Conservation (phyloP, 2,113 vertebrate genomes). For the Pristiophorus japonicus region DNA sequence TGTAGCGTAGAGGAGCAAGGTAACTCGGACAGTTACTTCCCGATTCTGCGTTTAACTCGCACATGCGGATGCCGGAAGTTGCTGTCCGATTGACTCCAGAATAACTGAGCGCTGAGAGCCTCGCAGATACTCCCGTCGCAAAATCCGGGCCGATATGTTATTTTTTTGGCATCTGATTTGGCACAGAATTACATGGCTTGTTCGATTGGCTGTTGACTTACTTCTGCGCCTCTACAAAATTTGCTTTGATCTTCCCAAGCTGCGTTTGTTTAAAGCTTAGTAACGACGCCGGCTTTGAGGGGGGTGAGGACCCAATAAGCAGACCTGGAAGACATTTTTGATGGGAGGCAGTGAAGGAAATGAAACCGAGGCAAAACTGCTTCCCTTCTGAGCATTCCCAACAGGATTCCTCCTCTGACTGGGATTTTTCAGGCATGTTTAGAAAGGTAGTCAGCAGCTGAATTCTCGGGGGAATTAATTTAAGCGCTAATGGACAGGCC, state of each 20-base stretch:
- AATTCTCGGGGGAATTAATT: not conserved
- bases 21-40: not conserved
- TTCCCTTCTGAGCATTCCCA: not conserved
- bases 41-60: too few relatives aligned
- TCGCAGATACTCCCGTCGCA: not conserved
- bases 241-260: not conserved
- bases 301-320: not conserved
- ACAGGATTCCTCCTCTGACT: not conserved
- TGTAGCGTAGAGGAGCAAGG: not conserved
- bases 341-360: not conserved
- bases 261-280: not conserved
- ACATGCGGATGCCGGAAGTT: not conserved
- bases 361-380: not conserved
- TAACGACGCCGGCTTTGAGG: not conserved
- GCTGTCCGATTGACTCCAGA: not conserved
- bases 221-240: not conserved
- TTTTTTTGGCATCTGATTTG: not conserved
- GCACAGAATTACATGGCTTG: not conserved
- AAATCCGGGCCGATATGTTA: not conserved
- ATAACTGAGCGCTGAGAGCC: not conserved
- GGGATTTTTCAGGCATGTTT: not conserved
- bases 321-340: not conserved
- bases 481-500: not conserved
- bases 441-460: not conserved
- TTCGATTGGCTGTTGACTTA: not conserved